phyloP scores from a whole-genome alignment of 2,113 vertebrate genomes.

The Pica pica region DNA sequence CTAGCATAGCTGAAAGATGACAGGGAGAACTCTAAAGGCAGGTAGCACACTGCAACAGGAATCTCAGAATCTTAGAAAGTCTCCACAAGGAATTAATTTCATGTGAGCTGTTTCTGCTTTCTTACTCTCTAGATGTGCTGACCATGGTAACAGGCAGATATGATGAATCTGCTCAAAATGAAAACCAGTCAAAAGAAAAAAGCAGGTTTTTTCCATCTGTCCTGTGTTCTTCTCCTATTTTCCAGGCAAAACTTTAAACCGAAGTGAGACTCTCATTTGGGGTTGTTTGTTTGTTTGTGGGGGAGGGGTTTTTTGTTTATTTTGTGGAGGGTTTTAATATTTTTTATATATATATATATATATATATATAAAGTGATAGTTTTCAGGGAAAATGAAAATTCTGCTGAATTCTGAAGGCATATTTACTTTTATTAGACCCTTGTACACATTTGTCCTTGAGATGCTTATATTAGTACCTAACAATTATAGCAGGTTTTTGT shows the following conservation, averaged over 20 bases:
- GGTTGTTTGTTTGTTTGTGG: background rate
- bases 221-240: background rate
- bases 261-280: background rate
- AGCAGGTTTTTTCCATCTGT: background rate
- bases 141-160: background rate
- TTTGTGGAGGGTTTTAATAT: background rate
- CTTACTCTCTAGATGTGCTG: background rate
- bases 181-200: background rate
- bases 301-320: background rate
- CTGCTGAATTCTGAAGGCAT: background rate
- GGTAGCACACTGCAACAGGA: background rate
- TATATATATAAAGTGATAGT: background rate
- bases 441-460: background rate
- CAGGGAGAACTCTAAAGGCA: background rate
- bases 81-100: background rate
- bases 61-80: background rate
- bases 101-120: background rate
- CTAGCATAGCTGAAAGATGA: background rate
- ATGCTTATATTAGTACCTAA: background rate
- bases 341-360: no score
- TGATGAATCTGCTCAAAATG: background rate
- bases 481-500: background rate
- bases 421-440: background rate
- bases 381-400: background rate
- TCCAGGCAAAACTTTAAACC: background rate